Evolutionary conservation across 1,140 invertebrate species (phyloP).

Genomic region (Drosophila kanapiae): DNA sequence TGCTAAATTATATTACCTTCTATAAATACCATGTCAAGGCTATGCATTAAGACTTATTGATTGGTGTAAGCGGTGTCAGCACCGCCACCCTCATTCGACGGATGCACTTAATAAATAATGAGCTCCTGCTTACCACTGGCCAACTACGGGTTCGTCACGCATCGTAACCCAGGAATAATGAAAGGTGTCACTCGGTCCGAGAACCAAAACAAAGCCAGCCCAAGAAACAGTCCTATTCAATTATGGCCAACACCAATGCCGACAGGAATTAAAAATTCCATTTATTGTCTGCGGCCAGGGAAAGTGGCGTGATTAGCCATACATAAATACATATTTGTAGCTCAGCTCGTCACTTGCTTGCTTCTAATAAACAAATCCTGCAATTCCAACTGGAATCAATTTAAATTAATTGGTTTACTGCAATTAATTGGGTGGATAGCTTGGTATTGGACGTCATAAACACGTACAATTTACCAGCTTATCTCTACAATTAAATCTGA

Average conservation of each 20-base stretch:
- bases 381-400: slow-evolving; percentile 36
- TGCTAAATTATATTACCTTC: slow-evolving; percentile 9
- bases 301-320: slow-evolving; percentile 33
- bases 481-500: background rate
- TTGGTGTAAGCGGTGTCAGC: slow-evolving; percentile 42
- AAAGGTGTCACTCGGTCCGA: slow-evolving; percentile 22
- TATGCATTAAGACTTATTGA: slow-evolving; percentile 55
- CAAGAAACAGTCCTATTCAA: slow-evolving; percentile 53
- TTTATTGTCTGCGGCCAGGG: slow-evolving; percentile 20
- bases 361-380: slow-evolving; percentile 23
- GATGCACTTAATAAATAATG: slow-evolving; percentile 58
- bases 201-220: slow-evolving; percentile 49
- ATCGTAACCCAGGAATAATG: slow-evolving; percentile 48
- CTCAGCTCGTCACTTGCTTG: slow-evolving; percentile 19
- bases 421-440: slow-evolving; percentile 8
- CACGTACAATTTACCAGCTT: background rate
- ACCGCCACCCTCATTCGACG: slow-evolving; percentile 11
- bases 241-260: slow-evolving; percentile 31
- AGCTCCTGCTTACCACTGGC: slow-evolving; percentile 18
- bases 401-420: slow-evolving; percentile 36
- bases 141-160: slow-evolving; percentile 42
- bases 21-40: slow-evolving; percentile 46
- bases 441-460: background rate
- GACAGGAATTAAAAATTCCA: slow-evolving; percentile 65
- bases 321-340: slow-evolving; percentile 30